phyloP scores from a whole-genome alignment of 2,113 vertebrate species.

The Antigone vipio region DNA sequence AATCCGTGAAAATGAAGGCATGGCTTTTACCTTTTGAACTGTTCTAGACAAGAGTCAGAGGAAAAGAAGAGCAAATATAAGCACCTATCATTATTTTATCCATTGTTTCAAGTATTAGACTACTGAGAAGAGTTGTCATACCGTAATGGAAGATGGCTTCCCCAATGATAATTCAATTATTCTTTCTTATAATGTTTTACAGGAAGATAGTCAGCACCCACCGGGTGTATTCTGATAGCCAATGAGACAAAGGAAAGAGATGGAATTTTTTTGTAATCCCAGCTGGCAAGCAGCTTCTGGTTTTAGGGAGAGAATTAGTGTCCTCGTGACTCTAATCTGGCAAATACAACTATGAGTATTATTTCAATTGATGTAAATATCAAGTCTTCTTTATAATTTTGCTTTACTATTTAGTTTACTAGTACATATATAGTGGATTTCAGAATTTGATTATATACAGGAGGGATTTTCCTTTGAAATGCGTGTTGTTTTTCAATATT shows the following conservation, averaged over 20 bases:
- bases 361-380: background rate
- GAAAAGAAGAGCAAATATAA: background rate
- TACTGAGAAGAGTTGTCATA: background rate
- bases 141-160: background rate
- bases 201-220: background rate
- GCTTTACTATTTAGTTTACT: background rate
- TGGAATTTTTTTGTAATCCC: constrained; percentile 34
- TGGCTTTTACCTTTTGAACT: constrained; percentile 35
- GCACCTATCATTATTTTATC: background rate
- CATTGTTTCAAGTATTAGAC: background rate
- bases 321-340: constrained; percentile 13
- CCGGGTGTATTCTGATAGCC: background rate
- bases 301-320: constrained; percentile 21
- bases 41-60: background rate
- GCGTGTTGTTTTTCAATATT: background rate
- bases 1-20: background rate
- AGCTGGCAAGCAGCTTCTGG: constrained; percentile 16
- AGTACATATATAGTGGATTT: background rate
- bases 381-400: background rate
- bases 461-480: background rate
- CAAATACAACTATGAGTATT: background rate
- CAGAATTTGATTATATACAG: background rate
- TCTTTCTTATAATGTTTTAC: background rate
- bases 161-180: background rate
- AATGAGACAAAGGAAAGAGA: background rate